A percentile compares a stretch with the other conserved stretches of the same genome.
Evolutionary conservation across 2,113 vertebrate species (phyloP).

Genomic region (Nannospalax galili): DNA sequence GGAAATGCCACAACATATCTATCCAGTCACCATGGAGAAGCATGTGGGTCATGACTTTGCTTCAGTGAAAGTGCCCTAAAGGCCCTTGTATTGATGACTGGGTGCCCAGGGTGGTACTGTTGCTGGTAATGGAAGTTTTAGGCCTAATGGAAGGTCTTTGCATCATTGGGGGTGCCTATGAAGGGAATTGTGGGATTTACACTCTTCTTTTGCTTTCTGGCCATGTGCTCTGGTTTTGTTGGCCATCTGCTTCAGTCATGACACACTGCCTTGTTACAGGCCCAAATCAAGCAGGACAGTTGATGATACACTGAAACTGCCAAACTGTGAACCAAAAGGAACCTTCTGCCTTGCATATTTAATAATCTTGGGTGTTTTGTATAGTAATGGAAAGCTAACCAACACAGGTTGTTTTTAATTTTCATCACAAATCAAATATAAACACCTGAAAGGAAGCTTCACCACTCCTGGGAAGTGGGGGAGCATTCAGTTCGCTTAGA

Average conservation of each 20-base stretch:
- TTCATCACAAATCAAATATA: not conserved
- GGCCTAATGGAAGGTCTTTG: not conserved
- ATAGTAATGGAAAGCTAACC: not conserved
- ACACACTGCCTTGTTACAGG: no score
- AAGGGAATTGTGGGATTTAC: not conserved
- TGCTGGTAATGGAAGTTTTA: not conserved
- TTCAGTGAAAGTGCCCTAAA: no score
- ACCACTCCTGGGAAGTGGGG: not conserved
- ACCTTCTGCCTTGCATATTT: not conserved
- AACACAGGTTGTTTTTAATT: not conserved
- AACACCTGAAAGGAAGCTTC: not conserved
- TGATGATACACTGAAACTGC: no score
- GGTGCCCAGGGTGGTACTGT: accelerated
- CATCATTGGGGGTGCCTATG: not conserved
- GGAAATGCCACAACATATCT: not conserved
- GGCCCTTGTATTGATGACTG: not conserved
- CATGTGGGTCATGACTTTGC: not conserved
- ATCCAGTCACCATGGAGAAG: not conserved
- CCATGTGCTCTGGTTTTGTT: no score
- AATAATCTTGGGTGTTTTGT: not conserved
- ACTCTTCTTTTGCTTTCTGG: not conserved
- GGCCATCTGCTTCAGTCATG: not conserved
- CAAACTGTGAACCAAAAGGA: not conserved
- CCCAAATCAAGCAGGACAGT: not conserved
- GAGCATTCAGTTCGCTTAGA: not conserved